Evolutionary conservation across 1,140 invertebrate species (phyloP), one percentile per base, ranked within the genome.

Genomic region (Aethina tumida): DNA sequence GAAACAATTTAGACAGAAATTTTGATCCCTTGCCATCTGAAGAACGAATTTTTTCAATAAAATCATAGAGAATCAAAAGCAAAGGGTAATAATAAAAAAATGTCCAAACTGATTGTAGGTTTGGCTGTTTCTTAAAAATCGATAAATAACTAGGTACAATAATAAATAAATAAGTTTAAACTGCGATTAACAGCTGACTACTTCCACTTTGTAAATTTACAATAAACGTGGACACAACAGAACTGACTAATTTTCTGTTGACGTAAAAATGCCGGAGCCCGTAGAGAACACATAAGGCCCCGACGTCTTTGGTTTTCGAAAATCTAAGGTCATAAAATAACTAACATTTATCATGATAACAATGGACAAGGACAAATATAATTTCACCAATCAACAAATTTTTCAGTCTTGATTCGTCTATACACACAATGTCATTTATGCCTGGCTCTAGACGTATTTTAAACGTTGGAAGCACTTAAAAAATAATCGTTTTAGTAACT

Each of bases 101-200:
- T n/a, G 10, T 12, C 25, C 12, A 20, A 20, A 19, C 10, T 14
- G 20, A 20, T 26, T 20, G 8, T 6, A 18, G 12, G n/a, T 24
- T 15, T 15, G 5, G 13, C 15, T 6, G 8, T 9, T 32, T 18
- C 13, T 4, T 10, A 32, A 32, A 5, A 7, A 6, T 3, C 20
- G 9, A 18, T 5, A 2, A 2, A 9, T 30, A 10, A 17, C 13
- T 6, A 9, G 2, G 12, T 16, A 9, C 12, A 10, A 18, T 16
- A 45, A 49, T 45, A 49, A 44, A 45, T 39, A 49, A 45, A 49
- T 45, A 43, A 29, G 44, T 42, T 46, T 46, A 42, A 46, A 46
- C 43, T 45, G 43, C 37, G 5, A 18, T 25, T 16, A 29, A 31
- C 38, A 38, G 35, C 36, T 45, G 43, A 45, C 43, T 45, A 45